Base-by-base conservation (phyloP, 2,888 invertebrate genomes). In the Drosophila fungiperda region DNA sequence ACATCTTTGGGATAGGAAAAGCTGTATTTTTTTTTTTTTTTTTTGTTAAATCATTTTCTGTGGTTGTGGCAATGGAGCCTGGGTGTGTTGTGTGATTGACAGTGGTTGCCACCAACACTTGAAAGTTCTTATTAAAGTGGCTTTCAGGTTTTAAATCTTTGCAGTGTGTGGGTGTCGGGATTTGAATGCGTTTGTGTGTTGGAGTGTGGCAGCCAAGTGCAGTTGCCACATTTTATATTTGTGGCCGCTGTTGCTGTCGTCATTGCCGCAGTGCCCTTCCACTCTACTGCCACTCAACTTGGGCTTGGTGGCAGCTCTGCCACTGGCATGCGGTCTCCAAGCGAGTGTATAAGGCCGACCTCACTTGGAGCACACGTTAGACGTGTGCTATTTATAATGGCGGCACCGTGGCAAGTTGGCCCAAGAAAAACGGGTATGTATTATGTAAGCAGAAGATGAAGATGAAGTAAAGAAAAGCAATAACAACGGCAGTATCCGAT, bases 331-430 rank as follows among this genome's bases (percentile, higher is more conserved):
- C 52, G 33, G 35, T 48, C 38, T n/a, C 52, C 20, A n/a, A 20
- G n/a, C 20, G 52, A 42, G 40, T 45, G 42, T 35, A 12, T 35
- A 15, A 73, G 52, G 55, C 63, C 26, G 23, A 57, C 62, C 70
- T 33, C 52, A 73, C 35, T 53, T 8, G 38, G 63, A 57, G 73
- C 42, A 35, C 23, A 17, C 49, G 52, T 36, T 53, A 42, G 71
- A 45, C 53, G 45, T 66, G 60, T 54, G 80, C 83, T 45, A 68
- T 85, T 74, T 85, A 62, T 74, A 69, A 82, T 54, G 40, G 48
- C 48, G 40, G 61, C 40, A 48, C 33, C 48, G 57, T 57, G 38
- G n/a, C n/a, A 38, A 53, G 40, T 52, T 52, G 42, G 57, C 52
- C n/a, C 26, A 8, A 17, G 23, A 23, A 23, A 20, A 45, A 45